These are phyloP conservation scores for Carassius auratus DNA, from an alignment of 2,113 vertebrate genomes.

Conservation along the genomic window DNA sequence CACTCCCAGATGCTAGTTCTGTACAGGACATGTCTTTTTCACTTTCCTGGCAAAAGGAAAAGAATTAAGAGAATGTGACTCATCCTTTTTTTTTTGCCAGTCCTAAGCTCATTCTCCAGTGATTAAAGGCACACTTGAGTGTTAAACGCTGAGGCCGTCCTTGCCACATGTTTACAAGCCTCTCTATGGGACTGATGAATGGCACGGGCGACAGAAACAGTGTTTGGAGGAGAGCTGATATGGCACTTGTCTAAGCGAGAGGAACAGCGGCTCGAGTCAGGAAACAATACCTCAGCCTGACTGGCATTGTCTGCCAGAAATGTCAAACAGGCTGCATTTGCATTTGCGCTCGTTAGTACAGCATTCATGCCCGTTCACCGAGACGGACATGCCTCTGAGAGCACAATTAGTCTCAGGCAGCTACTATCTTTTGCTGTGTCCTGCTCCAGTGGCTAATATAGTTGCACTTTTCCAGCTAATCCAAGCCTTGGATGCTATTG, in stretches of 20 bases:
- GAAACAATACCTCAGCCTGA: constrained; percentile 47
- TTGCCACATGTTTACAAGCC: constrained; percentile 46
- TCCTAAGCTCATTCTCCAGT: constrained; percentile 56
- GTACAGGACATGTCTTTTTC: neutral
- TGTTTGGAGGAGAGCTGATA: constrained; percentile 55
- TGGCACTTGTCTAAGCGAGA: constrained; percentile 42
- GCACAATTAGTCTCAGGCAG: constrained; percentile 42
- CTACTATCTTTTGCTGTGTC: constrained; percentile 35
- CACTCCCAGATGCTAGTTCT: neutral
- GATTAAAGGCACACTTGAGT: constrained; percentile 55
- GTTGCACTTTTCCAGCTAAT: constrained; percentile 27
- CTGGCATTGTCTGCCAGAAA: constrained; percentile 56
- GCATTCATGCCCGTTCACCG: constrained; percentile 38
- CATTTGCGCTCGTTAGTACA: constrained; percentile 57
- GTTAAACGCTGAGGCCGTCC: constrained; percentile 42
- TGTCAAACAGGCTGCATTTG: constrained; percentile 57
- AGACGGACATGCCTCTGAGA: constrained; percentile 37
- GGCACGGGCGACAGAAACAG: constrained; percentile 42
- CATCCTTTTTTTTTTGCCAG: constrained; percentile 41
- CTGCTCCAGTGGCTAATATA: constrained; percentile 25
- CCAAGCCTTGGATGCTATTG: neutral
- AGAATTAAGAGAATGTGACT: constrained; percentile 42
- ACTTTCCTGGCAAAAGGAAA: constrained; percentile 27
- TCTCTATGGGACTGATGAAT: constrained; percentile 58
- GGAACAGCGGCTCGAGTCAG: constrained; percentile 37